Percentiles rank a stretch among this genome's conserved stretches.
These are phyloP conservation scores for Nephila pilipes DNA, from an alignment of 1,140 invertebrate genomes.

Conservation along the genomic window DNA sequence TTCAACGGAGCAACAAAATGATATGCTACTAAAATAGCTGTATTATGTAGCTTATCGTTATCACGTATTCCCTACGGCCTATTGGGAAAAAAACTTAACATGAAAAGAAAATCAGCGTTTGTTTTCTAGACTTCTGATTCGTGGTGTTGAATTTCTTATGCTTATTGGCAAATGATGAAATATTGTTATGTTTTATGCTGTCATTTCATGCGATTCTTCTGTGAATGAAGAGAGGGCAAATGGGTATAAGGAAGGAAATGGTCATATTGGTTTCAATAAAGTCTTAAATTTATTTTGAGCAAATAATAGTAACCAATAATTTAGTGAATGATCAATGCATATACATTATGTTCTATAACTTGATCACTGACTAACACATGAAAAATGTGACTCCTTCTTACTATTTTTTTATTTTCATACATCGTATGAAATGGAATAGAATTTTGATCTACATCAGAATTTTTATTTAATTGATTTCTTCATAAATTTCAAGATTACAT, in stretches of 20 bases:
- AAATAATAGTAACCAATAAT: too few species aligned
- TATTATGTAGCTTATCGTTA: conserved; percentile 26
- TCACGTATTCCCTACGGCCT: background rate
- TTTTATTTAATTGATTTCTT: too few species aligned
- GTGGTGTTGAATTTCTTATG: conserved; percentile 60
- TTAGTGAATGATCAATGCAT: too few species aligned
- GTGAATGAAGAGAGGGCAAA: background rate
- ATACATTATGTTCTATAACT: too few species aligned
- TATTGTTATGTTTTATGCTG: background rate
- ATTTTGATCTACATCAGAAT: too few species aligned
- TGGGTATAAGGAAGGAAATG: background rate
- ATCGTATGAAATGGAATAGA: too few species aligned
- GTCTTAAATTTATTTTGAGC: too few species aligned
- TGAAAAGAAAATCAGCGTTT: background rate
- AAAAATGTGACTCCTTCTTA: too few species aligned
- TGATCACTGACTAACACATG: too few species aligned
- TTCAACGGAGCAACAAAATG: conserved; percentile 30
- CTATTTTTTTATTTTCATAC: too few species aligned
- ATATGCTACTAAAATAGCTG: conserved; percentile 14
- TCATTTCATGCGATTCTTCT: background rate
- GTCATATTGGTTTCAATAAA: too few species aligned
- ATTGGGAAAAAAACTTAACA: background rate
- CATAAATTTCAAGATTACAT: too few species aligned
- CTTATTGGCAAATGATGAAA: background rate
- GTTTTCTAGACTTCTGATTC: conserved; percentile 36